Conservation (phyloP, 2,797 vertebrate genomes). For the Micrastur ruficollis region DNA sequence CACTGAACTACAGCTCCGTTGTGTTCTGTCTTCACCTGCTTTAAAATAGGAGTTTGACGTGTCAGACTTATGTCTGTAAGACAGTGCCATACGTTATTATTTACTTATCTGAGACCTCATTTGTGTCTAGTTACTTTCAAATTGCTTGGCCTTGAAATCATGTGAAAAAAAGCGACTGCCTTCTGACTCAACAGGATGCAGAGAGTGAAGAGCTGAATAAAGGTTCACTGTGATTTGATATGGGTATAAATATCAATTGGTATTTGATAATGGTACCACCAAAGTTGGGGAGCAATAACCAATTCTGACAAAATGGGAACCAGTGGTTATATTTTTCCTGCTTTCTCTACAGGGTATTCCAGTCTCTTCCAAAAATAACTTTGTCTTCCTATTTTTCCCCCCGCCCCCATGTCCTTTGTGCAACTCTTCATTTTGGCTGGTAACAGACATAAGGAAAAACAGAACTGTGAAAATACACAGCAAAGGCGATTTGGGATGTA, state of each 20-base stretch:
- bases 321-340: not conserved
- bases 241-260: not conserved
- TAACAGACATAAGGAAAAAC: not conserved
- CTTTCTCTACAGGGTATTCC: not conserved
- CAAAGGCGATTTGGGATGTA: not conserved
- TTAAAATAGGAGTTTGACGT: conserved; percentile 1
- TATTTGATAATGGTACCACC: not conserved
- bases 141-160: not conserved
- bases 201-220: not conserved
- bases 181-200: not conserved
- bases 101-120: conserved; percentile 21
- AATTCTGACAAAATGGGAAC: not conserved
- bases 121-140: not conserved
- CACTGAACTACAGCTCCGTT: not conserved
- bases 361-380: not conserved
- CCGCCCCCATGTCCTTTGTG: not conserved
- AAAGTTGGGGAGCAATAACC: not conserved
- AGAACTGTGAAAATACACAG: not conserved
- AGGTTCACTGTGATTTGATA: not conserved
- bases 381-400: not conserved
- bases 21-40: not conserved
- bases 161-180: not conserved
- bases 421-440: not conserved
- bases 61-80: not conserved
- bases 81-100: not conserved